Conservation (phyloP, 2,113 vertebrate species). For the Pituophis catenifer region DNA sequence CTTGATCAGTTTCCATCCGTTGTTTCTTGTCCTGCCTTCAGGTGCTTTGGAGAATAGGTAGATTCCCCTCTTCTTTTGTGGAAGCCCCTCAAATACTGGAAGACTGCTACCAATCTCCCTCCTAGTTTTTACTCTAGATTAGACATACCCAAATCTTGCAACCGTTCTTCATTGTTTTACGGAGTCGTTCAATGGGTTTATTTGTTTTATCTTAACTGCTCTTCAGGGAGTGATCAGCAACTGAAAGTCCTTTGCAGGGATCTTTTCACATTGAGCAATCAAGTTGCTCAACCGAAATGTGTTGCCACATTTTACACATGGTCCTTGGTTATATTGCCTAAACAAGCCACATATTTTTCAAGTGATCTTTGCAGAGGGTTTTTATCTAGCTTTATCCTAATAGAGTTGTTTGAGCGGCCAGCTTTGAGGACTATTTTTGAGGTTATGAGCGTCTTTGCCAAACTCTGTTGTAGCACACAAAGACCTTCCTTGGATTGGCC, state of each 20-base stretch:
- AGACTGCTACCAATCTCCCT: rapidly evolving
- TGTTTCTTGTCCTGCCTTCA: too few species aligned
- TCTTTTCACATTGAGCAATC: neutral
- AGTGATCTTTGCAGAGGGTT: neutral
- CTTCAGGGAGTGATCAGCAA: neutral
- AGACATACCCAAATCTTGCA: too few species aligned
- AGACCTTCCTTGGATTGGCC: neutral
- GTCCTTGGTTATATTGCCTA: neutral
- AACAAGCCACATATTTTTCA: neutral
- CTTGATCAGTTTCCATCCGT: too few species aligned
- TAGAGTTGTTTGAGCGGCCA: neutral
- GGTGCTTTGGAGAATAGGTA: too few species aligned
- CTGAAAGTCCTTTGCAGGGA: neutral
- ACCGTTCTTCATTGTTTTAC: too few species aligned
- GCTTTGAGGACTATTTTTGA: neutral
- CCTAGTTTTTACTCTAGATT: too few species aligned
- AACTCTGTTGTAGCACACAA: neutral
- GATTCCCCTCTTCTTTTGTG: too few species aligned
- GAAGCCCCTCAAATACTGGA: too few species aligned
- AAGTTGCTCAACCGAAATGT: neutral
- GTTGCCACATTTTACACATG: neutral
- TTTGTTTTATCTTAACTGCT: neutral
- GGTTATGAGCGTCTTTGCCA: neutral
- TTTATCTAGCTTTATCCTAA: neutral
- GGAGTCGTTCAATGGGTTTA: neutral